These are phyloP conservation scores for Marronus borbonicus DNA, from an alignment of 2,888 invertebrate species.

Conservation along the genomic window DNA sequence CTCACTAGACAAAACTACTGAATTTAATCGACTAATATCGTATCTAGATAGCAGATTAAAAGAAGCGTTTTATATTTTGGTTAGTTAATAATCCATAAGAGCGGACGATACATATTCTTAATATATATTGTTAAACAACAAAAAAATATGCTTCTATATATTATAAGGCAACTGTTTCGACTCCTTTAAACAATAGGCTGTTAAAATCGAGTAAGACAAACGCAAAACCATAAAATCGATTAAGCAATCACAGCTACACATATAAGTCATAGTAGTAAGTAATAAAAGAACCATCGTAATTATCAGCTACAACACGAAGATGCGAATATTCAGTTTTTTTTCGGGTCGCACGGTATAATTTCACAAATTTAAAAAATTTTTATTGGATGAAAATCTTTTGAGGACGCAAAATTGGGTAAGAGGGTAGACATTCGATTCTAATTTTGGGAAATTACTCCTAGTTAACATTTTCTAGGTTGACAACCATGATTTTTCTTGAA, in stretches of 20 bases:
- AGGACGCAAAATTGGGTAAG: too few species aligned
- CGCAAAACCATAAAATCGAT: not conserved
- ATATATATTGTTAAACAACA: constrained; percentile 13
- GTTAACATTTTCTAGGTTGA: too few species aligned
- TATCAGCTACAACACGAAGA: constrained; percentile 1
- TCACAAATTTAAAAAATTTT: too few species aligned
- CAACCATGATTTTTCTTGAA: too few species aligned
- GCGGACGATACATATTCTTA: constrained; percentile 21
- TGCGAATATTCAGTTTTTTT: too few species aligned
- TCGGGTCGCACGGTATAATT: too few species aligned
- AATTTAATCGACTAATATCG: constrained; percentile 12
- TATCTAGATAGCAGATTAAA: constrained; percentile 5
- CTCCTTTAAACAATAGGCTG: not conserved
- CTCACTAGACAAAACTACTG: constrained; percentile 52
- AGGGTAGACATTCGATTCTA: too few species aligned
- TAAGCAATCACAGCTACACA: constrained; percentile 21
- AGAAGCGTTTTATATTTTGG: not conserved
- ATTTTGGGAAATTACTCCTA: too few species aligned
- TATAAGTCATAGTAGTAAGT: too few species aligned
- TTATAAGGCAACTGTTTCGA: constrained; percentile 16
- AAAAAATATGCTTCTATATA: too few species aligned
- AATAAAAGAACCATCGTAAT: constrained; percentile 18
- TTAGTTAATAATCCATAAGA: not conserved
- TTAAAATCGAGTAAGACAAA: not conserved
- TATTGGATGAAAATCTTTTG: too few species aligned